Evolutionary conservation across 2,888 invertebrate genomes (phyloP).

Genomic region (Seira musarum): DNA sequence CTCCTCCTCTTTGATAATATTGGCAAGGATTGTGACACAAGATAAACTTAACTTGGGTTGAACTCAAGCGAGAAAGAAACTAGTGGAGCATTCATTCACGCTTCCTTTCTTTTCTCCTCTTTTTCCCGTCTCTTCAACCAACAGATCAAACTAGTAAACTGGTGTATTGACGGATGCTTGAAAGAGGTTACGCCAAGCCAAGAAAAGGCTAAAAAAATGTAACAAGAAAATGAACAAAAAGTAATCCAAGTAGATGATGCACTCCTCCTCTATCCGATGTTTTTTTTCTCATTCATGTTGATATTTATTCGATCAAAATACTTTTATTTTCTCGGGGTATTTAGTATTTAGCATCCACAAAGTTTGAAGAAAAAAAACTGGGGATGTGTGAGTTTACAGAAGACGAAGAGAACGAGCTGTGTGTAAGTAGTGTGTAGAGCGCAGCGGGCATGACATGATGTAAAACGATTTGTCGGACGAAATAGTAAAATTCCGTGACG

Average conservation of each 20-base stretch:
- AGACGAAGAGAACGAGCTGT: not conserved
- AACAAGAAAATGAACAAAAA: too few relatives aligned
- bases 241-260: conserved; percentile 12
- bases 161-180: conserved; percentile 11
- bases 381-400: not conserved
- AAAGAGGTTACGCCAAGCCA: conserved; percentile 7
- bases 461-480: conserved; percentile 59
- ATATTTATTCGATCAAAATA: conserved; percentile 14
- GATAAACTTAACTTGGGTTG: conserved; percentile 36
- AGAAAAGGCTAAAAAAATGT: too few relatives aligned
- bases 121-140: not conserved
- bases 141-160: conserved; percentile 7
- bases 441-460: conserved; percentile 22
- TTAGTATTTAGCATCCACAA: not conserved
- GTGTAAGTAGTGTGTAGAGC: too few relatives aligned
- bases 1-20: conserved; percentile 37
- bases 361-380: not conserved
- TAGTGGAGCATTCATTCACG: conserved; percentile 54
- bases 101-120: conserved; percentile 38
- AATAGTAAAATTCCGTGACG: conserved; percentile 58
- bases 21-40: conserved; percentile 32
- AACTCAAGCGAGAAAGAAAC: conserved; percentile 39
- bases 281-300: conserved; percentile 2
- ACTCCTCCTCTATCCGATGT: not conserved
- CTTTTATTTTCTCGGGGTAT: not conserved